Evolutionary conservation across 2,797 vertebrate species (phyloP).

Genomic region (Thunnus albacares): DNA sequence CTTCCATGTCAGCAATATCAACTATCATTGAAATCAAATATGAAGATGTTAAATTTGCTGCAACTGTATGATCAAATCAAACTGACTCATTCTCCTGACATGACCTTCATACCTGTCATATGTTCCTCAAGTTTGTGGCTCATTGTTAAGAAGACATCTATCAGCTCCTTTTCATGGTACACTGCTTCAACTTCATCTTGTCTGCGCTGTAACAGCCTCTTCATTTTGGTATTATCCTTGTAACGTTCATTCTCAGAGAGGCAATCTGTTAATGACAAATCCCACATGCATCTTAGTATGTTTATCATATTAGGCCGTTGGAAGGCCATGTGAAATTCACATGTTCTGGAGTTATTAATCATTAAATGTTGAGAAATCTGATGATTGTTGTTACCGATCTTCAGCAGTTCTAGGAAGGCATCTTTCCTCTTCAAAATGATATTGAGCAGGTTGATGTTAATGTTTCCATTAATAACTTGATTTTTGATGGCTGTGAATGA

Average conservation of each 20-base stretch:
- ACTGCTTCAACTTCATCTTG: conserved; percentile 79
- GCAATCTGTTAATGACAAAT: conserved; percentile 76
- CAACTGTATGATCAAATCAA: background rate
- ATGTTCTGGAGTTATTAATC: background rate
- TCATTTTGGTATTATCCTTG: conserved; percentile 76
- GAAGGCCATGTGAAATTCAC: background rate
- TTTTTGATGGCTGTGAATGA: conserved; percentile 70
- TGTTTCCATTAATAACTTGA: conserved; percentile 74
- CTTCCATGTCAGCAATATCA: conserved; percentile 75
- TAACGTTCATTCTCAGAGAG: conserved; percentile 72
- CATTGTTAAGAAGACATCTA: conserved; percentile 88
- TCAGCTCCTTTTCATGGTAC: conserved; percentile 77
- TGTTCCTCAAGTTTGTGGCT: conserved; percentile 82
- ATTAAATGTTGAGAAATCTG: background rate
- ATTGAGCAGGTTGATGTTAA: conserved; percentile 85
- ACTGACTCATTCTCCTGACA: background rate
- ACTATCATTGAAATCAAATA: conserved; percentile 64
- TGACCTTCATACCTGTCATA: conserved; percentile 83
- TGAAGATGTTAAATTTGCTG: background rate
- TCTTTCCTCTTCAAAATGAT: conserved; percentile 72
- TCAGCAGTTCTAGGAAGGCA: conserved; percentile 84
- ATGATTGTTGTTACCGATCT: conserved; percentile 82
- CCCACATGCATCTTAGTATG: background rate
- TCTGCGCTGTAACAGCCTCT: conserved; percentile 80
- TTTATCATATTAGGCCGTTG: background rate